Percentiles rank a stretch among this genome's conserved stretches.
phyloP scores from a whole-genome alignment of 2,113 vertebrate species.

The Sorex araneus region DNA sequence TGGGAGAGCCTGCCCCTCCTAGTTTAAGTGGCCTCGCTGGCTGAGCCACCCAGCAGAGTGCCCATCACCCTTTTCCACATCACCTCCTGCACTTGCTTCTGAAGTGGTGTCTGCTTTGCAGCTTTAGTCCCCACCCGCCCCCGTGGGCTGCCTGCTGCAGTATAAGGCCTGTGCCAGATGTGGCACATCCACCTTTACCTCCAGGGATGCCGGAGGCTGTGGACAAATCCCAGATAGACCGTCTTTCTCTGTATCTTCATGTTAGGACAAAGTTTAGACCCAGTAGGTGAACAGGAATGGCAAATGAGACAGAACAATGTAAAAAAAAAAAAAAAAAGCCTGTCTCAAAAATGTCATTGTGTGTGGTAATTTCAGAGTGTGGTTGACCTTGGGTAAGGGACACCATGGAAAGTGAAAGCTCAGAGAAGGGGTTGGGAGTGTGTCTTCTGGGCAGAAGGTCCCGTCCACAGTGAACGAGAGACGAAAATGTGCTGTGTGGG shows the following conservation, averaged over 20 bases:
- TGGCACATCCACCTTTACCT: background rate
- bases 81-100: background rate
- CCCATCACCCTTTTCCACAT: too few species aligned
- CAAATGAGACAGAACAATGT: background rate
- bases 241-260: too few species aligned
- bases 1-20: background rate
- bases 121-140: background rate
- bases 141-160: background rate
- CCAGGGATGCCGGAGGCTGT: background rate
- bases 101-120: background rate
- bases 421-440: background rate
- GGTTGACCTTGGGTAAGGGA: background rate
- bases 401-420: background rate
- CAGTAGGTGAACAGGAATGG: background rate
- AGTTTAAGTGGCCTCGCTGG: background rate
- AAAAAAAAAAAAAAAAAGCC: too few species aligned
- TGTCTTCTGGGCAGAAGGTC: background rate
- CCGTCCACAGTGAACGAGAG: fast-evolving
- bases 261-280: background rate
- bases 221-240: background rate
- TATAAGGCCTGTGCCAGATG: background rate
- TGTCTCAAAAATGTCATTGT: background rate
- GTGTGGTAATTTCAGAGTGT: background rate
- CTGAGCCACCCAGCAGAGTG: background rate
- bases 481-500: background rate